A percentile compares a stretch with the other conserved stretches of the same genome.
phyloP scores from a whole-genome alignment of 2,797 vertebrate genomes.

The Rachycentron canadum region DNA sequence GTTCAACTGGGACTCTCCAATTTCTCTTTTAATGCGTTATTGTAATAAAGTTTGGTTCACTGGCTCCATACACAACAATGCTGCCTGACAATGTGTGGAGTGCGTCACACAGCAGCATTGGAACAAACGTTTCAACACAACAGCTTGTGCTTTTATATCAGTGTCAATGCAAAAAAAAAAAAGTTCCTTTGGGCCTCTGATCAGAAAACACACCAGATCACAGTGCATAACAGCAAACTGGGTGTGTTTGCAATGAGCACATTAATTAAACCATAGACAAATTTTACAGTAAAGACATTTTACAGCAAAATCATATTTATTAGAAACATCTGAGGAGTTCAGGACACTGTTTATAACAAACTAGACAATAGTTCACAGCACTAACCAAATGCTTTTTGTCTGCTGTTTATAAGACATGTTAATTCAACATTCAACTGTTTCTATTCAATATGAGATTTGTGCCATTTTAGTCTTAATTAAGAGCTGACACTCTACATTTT shows the following conservation, averaged over 20 bases:
- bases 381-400: neutral
- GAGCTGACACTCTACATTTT: neutral
- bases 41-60: neutral
- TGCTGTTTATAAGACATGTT: neutral
- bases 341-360: neutral
- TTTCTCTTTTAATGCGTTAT: neutral
- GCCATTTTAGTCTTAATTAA: constrained; percentile 5
- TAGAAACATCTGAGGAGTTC: neutral
- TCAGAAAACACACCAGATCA: neutral
- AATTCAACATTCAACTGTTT: constrained; percentile 9
- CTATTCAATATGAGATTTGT: constrained; percentile 11
- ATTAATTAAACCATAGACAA: neutral
- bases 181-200: neutral
- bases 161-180: too few relatives aligned
- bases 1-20: neutral
- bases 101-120: neutral
- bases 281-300: constrained; percentile 1
- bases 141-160: neutral
- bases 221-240: neutral
- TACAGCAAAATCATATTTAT: neutral
- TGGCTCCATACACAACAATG: neutral
- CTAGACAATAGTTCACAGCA: neutral
- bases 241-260: neutral
- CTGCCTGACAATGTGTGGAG: neutral
- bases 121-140: constrained; percentile 2